Evolutionary conservation across 2,113 vertebrate genomes (phyloP).

Genomic region (Corydoras sp.): DNA sequence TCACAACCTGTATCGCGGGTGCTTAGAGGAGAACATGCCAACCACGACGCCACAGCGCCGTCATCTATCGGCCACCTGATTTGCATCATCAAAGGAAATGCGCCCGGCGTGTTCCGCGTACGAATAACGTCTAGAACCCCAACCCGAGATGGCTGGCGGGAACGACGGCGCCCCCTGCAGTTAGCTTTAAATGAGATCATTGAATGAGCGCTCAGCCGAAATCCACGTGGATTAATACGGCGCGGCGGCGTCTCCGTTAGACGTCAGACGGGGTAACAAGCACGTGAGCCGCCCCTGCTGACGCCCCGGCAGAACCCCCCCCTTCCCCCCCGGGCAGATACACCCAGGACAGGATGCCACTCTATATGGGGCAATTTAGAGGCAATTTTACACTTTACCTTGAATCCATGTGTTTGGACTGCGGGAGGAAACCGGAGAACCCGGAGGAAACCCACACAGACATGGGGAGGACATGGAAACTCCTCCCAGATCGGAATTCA

Average conservation of each 20-base stretch:
- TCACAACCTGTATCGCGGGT: too few species aligned
- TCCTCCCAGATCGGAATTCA: too few species aligned
- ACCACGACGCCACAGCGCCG: neutral
- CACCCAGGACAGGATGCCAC: too few species aligned
- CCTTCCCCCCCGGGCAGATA: neutral
- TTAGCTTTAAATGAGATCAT: conserved; percentile 38
- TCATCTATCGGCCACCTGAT: neutral
- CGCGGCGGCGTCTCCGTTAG: conserved; percentile 13
- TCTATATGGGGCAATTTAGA: too few species aligned
- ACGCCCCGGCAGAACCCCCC: neutral
- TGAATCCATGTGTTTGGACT: too few species aligned
- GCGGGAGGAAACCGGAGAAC: too few species aligned
- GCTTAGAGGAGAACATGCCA: too few species aligned
- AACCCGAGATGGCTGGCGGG: conserved; percentile 26
- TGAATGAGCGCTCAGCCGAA: conserved; percentile 27
- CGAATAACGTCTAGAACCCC: conserved; percentile 28
- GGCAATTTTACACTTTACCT: too few species aligned
- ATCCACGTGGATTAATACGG: conserved; percentile 34
- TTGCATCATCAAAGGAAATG: conserved; percentile 19
- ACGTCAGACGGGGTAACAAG: conserved; percentile 5
- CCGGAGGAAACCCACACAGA: too few species aligned
- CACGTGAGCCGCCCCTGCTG: neutral
- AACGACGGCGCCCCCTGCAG: conserved; percentile 24
- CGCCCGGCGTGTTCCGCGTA: conserved; percentile 27
- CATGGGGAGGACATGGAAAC: too few species aligned